These are phyloP conservation scores for Hemibates koningsi DNA, from an alignment of 2,113 vertebrate genomes.

Conservation along the genomic window DNA sequence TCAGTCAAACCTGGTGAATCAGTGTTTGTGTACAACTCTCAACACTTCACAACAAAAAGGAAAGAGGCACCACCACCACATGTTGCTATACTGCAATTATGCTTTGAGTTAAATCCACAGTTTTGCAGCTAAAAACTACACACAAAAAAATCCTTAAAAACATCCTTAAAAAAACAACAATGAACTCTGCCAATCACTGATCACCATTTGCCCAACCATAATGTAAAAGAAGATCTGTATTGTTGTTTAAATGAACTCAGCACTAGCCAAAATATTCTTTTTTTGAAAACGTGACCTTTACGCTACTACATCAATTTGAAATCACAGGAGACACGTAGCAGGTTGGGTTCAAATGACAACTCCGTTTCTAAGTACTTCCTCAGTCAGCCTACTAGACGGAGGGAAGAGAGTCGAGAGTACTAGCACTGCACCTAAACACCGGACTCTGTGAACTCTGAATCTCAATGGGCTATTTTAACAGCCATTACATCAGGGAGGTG, in stretches of 20 bases:
- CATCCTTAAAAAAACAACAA: background rate
- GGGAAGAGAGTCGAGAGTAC: conserved; percentile 2
- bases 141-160: background rate
- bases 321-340: background rate
- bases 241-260: background rate
- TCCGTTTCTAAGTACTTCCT: background rate
- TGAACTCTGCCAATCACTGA: background rate
- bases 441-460: conserved; percentile 11
- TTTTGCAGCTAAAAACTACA: background rate
- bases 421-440: background rate
- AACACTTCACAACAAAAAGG: background rate
- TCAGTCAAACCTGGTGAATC: background rate
- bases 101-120: background rate
- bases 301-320: background rate
- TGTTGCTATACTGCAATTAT: background rate
- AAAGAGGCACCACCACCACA: background rate
- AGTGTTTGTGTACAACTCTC: background rate
- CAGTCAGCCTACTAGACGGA: background rate
- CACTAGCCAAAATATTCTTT: background rate
- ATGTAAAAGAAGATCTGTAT: background rate
- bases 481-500: conserved; percentile 18
- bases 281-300: background rate
- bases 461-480: conserved; percentile 23
- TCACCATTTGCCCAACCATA: background rate
- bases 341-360: background rate